These are phyloP conservation scores for Drosophila sucinea DNA, from an alignment of 1,140 invertebrate genomes.

Conservation along the genomic window DNA sequence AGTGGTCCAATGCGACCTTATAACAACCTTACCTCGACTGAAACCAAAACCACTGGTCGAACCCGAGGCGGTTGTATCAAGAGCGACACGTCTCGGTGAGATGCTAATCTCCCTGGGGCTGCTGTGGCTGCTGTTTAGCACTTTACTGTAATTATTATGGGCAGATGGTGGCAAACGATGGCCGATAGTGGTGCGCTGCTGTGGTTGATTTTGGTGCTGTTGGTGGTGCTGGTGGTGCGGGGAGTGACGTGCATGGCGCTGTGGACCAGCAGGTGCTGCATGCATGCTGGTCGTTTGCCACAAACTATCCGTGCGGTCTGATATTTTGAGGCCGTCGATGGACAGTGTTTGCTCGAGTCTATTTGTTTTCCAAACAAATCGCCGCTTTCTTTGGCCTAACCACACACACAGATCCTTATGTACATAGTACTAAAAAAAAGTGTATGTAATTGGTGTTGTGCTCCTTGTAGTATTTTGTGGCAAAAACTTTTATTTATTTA, in stretches of 20 bases:
- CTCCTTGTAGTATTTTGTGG: not conserved
- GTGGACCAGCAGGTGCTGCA: slow-evolving; percentile 34
- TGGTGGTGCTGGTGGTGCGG: slow-evolving; percentile 47
- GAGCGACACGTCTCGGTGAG: slow-evolving; percentile 63
- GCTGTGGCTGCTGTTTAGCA: slow-evolving; percentile 73
- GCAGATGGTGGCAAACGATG: slow-evolving; percentile 25
- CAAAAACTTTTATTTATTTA: slow-evolving; percentile 58
- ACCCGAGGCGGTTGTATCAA: slow-evolving; percentile 75
- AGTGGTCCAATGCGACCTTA: not conserved
- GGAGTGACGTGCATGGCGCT: slow-evolving; percentile 49
- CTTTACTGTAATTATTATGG: slow-evolving; percentile 48
- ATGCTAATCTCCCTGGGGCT: slow-evolving; percentile 68
- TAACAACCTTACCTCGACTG: slow-evolving; percentile 71
- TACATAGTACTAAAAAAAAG: not conserved
- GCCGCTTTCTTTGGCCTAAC: slow-evolving; percentile 39
- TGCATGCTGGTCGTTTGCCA: slow-evolving; percentile 80
- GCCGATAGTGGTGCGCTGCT: slow-evolving; percentile 43
- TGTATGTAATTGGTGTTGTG: too few species aligned
- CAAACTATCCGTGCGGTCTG: slow-evolving; percentile 77
- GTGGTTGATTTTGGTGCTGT: slow-evolving; percentile 43
- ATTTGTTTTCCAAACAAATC: slow-evolving; percentile 12
- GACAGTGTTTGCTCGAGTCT: slow-evolving; percentile 8
- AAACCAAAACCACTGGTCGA: slow-evolving; percentile 75
- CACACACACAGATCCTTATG: slow-evolving; percentile 30
- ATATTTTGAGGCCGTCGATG: slow-evolving; percentile 66